Base-by-base conservation (phyloP, 2,113 vertebrate genomes). In the Salvelinus sp. region DNA sequence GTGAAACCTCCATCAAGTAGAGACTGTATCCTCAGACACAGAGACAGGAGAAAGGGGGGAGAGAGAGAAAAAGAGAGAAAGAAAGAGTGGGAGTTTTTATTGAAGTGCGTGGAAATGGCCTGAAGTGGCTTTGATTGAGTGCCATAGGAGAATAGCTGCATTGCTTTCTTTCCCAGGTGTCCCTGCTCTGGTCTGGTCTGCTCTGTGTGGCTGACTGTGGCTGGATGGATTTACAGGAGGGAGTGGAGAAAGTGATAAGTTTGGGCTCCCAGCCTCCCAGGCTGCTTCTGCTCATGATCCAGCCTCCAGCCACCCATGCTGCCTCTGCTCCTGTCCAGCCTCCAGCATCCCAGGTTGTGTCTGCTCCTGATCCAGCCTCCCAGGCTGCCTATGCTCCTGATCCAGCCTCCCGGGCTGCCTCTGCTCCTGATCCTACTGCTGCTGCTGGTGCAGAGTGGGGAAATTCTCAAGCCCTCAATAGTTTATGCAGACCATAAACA, bases 401-500 rank as follows among this genome's bases (percentile, higher is more conserved):
- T n/a, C 38, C 38, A 44, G 86, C 9, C 38, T 44, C 38, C 38
- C 9, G 38, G 38, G 38, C 38, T 44, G 38, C 38, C 91, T 73
- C 77, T 69, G 25, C 77, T 68, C 13, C 64, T 28, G 27, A 25
- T 20, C 33, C 54, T 50, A 38, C 72, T 68, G 65, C 65, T 58
- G 63, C 67, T 68, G 65, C 22, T 69, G 64, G 76, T 87, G 77
- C 81, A 79, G 77, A n/a, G 88, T 88, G 89, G 88, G 90, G 91
- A 93, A 86, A 91, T 90, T 73, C 88, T 89, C 86, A 74, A 85
- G 78, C 83, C 88, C 90, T 92, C 90, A 87, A 93, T 92, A 91
- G 91, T 92, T 94, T 93, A 93, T 89, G 89, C 90, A 91, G 90
- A 88, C 92, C 89, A 90, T 94, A 94, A 93, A 92, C 92, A 91